Conservation (phyloP, 2,113 vertebrate genomes). For the Trichomycterus rosablanca region DNA sequence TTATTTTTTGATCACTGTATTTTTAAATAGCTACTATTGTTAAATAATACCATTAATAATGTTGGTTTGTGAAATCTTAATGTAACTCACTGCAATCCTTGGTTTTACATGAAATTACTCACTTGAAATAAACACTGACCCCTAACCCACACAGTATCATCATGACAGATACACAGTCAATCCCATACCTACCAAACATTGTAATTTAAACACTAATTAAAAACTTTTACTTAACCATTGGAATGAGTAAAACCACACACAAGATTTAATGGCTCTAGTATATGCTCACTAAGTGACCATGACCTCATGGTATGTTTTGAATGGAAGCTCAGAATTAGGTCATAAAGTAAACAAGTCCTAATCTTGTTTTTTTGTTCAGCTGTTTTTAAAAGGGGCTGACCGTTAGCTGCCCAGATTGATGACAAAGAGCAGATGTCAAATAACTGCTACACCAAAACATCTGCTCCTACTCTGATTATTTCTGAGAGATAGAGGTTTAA, state of each 20-base stretch:
- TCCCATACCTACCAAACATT: neutral
- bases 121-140: neutral
- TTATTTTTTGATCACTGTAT: too few species aligned
- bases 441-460: conserved; percentile 22
- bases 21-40: too few species aligned
- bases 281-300: conserved; percentile 23
- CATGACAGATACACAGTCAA: conserved; percentile 1
- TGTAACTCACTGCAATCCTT: too few species aligned
- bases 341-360: conserved; percentile 30
- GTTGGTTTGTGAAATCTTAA: too few species aligned
- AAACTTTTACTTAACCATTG: conserved; percentile 12
- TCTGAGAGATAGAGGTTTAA: conserved; percentile 8
- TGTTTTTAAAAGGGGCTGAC: conserved; percentile 20
- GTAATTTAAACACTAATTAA: neutral
- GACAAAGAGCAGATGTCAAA: conserved; percentile 27
- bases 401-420: conserved; percentile 17
- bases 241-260: neutral
- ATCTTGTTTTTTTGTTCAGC: conserved; percentile 1
- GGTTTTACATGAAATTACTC: neutral
- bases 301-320: conserved; percentile 32
- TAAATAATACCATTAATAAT: too few species aligned
- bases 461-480: conserved; percentile 11
- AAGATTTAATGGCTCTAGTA: neutral
- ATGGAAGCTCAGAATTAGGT: conserved; percentile 23
- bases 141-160: neutral